Evolutionary conservation across 2,797 vertebrate species (phyloP), one percentile per base, ranked within the genome.

Genomic region (Phyllotis vaccarum): DNA sequence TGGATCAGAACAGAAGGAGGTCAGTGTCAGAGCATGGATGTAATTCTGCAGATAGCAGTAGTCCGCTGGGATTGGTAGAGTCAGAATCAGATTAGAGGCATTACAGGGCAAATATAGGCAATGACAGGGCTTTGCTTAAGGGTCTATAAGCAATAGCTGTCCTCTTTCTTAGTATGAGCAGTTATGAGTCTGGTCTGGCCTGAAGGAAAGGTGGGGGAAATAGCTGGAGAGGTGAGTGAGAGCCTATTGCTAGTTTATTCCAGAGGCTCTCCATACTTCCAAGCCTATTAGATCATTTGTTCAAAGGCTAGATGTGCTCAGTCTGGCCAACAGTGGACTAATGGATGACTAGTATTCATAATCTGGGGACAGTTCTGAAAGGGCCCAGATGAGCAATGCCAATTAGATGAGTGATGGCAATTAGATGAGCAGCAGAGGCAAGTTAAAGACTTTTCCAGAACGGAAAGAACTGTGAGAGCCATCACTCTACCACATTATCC

Each of bases 31-130:
- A 89, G 75, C 54, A 90, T 49, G 80, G 91, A 78, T 72, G 31
- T 70, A 75, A 89, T 52, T 92, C 58, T 91, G n/a, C 10, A 24
- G 54, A 89, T 2, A 92, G 58, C 49, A 70, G 21, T 78, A 89
- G 78, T 95, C 95, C 54, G 72, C 19, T 89, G 86, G 92, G 72
- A 94, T 11, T 91, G 89, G 76, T 81, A 91, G 72, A 95, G 83
- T 94, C 91, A 96, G 58, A 87, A 88, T 93, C 43, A 68, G 72
- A 97, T 96, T 92, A 95, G n/a, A 93, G 58, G 89, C 68, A 92
- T 96, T 94, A 95, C 5, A 64, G 66, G 24, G n/a, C 17, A 94
- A 95, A 97, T 92, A 43, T 56, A 93, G 74, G 86, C 94, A 31
- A 91, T 94, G 66, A 82, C 14, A 89, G 24, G 34, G 74, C 70